Evolutionary conservation across 2,797 vertebrate species (phyloP), one percentile per base, ranked within the genome.

Genomic region (Oryzias dopingdopingensis): DNA sequence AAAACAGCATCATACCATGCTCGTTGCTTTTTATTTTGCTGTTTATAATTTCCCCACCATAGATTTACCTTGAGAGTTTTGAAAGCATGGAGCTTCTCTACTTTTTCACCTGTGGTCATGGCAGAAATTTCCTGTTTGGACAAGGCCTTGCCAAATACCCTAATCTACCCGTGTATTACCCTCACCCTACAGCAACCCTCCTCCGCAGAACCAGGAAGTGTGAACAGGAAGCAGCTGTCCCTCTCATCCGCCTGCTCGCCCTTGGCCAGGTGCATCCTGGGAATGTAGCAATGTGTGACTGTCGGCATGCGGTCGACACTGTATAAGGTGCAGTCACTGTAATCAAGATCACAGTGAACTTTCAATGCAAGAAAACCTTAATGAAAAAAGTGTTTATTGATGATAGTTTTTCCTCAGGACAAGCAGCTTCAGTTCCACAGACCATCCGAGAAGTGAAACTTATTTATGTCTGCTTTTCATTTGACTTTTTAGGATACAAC

Each of bases 201-300:
- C 62, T 70, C 55, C 72, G 49, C 63, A 70, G 79, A 77, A 79
- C 77, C 87, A 90, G 91, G 91, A 93, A 91, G 85, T 79, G 74
- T 89, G 89, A 76, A 70, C 88, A 89, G 93, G 92, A 94, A 92
- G 85, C 93, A 93, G 91, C 91, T 92, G 90, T 86, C 82, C 83
- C 82, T 63, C 56, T 70, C 79, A 73, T 93, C 91, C 91, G 88
- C 75, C 72, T 53, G 46, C 68, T 76, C 40, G 55, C 49, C 75
- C 76, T 54, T 44, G 45, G 54, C 92, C 92, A 94, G 93, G 91
- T 94, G 93, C 90, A 92, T 94, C 93, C 93, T 93, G 91, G 90
- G 90, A 88, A 91, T 24, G 64, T 62, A 74, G 78, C 51, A 58
- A 81, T 79, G 73, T 87, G 82, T 88, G 86, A 87, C 72, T 51